Conservation (phyloP, 2,113 vertebrate genomes). For the Oxyura jamaicensis region DNA sequence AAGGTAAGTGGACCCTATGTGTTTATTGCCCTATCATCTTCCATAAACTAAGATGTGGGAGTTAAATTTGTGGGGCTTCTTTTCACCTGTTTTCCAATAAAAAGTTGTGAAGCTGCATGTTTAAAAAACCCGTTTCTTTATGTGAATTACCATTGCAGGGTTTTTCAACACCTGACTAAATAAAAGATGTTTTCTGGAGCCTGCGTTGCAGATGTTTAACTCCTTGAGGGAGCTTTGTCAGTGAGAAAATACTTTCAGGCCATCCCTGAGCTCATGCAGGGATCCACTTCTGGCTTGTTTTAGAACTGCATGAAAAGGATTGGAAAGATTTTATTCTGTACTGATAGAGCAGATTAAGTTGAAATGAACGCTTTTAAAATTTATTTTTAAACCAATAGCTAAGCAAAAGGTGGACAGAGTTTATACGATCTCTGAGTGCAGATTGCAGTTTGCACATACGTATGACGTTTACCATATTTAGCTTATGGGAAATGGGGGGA, state of each 20-base stretch:
- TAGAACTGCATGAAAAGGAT: neutral
- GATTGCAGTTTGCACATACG: fast-evolving
- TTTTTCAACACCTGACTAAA: neutral
- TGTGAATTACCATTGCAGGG: neutral
- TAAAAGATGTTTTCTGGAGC: neutral
- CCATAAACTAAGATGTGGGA: neutral
- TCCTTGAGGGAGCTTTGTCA: neutral
- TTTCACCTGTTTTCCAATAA: neutral
- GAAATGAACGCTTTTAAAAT: neutral
- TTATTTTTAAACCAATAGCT: neutral
- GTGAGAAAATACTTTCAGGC: neutral
- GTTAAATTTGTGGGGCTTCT: neutral
- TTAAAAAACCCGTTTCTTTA: neutral
- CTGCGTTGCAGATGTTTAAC: neutral
- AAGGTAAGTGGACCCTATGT: neutral
- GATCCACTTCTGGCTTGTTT: neutral
- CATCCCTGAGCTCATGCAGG: neutral
- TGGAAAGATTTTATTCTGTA: neutral
- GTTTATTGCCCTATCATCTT: neutral
- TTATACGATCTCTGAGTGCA: neutral
- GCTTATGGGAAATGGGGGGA: neutral
- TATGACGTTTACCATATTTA: neutral
- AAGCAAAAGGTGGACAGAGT: neutral
- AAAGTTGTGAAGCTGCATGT: neutral
- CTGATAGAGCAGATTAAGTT: neutral